Evolutionary conservation across 2,797 vertebrate species (phyloP), one percentile per base, ranked within the genome.

Genomic region (Pseudochaenichthys georgianus): DNA sequence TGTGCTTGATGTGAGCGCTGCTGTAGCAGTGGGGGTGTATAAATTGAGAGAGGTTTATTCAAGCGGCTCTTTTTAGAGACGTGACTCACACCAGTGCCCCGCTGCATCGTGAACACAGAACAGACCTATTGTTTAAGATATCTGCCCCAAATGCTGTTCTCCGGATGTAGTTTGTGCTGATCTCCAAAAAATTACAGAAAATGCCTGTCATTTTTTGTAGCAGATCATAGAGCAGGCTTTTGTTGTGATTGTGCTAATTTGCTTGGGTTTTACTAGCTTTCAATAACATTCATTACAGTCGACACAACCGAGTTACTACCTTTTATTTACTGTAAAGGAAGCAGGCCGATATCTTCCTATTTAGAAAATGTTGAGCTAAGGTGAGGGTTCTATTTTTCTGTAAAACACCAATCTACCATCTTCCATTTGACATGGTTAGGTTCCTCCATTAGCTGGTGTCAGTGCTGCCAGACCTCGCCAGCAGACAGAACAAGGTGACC

Each of bases 1-100:
- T 79, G 83, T 73, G 87, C 84, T 89, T 78, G 80, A 82, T 83
- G 86, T 69, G 83, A 86, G 89, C 73, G n/a, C 82, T 78, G 89
- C 84, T 80, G 80, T 84, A 87, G 80, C 87, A 83, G 88, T 88
- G 91, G 93, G 90, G 92, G 89, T 88, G 92, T 91, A 78, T 87
- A 78, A 84, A 91, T 85, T 86, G 84, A 89, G 89, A 92, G 87
- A 90, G 87, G 75, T 91, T 92, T 87, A 88, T 88, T 92, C 78
- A 89, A 91, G 89, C 89, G 46, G 67, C 86, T 88, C 85, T 82
- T 92, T 92, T 91, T 90, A 83, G 81, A 87, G 86, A 87, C 38
- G 87, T 93, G 92, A 93, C 84, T 93, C 93, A 93, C 48, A 47
- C 78, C 42, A 77, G 84, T 82, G 63, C 72, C 86, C 83, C n/a